Evolutionary conservation across 2,797 vertebrate species (phyloP).

Genomic region (Limosa lapponica): DNA sequence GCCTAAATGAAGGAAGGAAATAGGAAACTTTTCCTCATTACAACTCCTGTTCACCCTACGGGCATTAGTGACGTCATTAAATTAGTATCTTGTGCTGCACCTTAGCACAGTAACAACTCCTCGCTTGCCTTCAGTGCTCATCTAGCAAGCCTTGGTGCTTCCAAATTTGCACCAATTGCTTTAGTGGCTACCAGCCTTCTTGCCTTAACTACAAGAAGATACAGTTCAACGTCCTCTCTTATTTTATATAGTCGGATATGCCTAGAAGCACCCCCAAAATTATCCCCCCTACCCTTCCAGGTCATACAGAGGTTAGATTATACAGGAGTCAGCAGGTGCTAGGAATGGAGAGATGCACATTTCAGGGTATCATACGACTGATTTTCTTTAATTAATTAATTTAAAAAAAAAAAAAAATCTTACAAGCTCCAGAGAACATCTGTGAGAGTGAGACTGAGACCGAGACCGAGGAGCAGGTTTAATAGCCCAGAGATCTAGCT

Average conservation of each 20-base stretch:
- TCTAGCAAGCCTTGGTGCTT: neutral
- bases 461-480: neutral
- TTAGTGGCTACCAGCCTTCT: neutral
- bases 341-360: neutral
- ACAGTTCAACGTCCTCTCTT: neutral
- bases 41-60: neutral
- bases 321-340: neutral
- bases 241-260: neutral
- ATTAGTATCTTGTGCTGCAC: neutral
- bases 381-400: neutral
- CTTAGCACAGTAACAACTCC: neutral
- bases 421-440: neutral
- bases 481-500: neutral
- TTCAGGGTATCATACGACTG: neutral
- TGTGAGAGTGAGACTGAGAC: neutral
- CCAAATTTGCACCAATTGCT: neutral
- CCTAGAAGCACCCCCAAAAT: neutral
- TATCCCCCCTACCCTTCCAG: neutral
- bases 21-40: neutral
- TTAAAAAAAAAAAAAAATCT: neutral
- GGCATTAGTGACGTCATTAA: neutral
- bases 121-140: rapidly evolving
- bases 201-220: neutral
- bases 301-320: neutral
- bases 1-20: neutral